Conservation (phyloP, 2,113 vertebrate species). For the Herpetotheres cachinnans region DNA sequence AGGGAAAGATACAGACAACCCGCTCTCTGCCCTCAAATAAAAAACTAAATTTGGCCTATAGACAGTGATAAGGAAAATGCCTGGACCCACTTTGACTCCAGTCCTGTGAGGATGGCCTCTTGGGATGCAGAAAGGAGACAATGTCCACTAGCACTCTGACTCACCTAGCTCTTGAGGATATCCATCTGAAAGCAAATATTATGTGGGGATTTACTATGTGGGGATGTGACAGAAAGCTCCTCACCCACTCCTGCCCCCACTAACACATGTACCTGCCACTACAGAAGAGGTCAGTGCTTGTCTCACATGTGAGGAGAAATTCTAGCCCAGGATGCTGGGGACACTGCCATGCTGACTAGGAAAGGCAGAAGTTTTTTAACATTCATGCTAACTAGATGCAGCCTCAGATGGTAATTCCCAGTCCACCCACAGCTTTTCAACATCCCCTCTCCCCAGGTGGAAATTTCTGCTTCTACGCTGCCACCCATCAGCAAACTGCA, state of each 20-base stretch:
- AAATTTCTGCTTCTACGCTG: neutral
- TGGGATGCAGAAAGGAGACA: neutral
- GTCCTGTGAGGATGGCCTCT: neutral
- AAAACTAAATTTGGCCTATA: neutral
- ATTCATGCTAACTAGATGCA: neutral
- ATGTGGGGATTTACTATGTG: rapidly evolving
- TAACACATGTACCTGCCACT: neutral
- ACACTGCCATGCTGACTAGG: neutral
- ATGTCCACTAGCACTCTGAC: neutral
- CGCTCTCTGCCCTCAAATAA: neutral
- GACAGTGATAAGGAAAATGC: neutral
- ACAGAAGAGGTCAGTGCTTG: neutral
- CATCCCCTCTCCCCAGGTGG: neutral
- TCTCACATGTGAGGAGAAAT: neutral
- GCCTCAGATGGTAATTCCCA: neutral
- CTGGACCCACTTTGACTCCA: neutral
- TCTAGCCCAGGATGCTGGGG: neutral
- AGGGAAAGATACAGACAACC: neutral
- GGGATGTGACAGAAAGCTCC: neutral
- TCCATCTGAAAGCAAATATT: neutral
- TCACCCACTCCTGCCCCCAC: neutral
- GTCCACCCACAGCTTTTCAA: neutral
- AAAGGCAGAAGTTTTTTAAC: neutral
- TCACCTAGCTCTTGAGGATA: neutral
- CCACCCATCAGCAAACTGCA: neutral